Evolutionary conservation across 2,888 invertebrate genomes (phyloP).

Genomic region (Tachina fera): DNA sequence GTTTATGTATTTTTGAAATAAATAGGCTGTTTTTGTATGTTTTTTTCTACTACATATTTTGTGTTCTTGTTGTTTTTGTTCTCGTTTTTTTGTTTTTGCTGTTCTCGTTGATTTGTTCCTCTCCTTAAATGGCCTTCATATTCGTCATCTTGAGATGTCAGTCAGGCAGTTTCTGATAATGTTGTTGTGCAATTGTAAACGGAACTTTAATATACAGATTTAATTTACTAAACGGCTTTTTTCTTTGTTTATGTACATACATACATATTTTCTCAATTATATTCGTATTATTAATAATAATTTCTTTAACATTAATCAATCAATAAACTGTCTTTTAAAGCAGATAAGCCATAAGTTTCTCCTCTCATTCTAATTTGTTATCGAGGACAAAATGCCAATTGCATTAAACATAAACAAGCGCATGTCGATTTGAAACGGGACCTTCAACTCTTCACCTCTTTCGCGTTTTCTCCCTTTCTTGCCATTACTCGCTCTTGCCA

Average conservation of each 20-base stretch:
- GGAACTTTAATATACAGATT: constrained; percentile 42
- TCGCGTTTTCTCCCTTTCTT: background rate
- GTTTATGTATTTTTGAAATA: constrained; percentile 32
- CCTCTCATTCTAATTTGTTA: constrained; percentile 20
- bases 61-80: constrained; percentile 3
- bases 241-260: background rate
- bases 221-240: constrained; percentile 29
- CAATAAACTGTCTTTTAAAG: constrained; percentile 2
- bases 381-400: constrained; percentile 43
- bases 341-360: background rate
- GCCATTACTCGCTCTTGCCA: background rate
- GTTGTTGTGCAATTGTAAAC: constrained; percentile 17
- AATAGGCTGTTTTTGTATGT: constrained; percentile 6
- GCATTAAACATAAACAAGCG: background rate
- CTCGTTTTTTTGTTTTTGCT: background rate
- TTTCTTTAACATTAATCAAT: constrained; percentile 33
- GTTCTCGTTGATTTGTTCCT: background rate
- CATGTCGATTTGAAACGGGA: background rate
- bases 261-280: background rate
- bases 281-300: background rate
- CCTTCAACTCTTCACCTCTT: constrained; percentile 19
- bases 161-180: constrained; percentile 35
- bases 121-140: constrained; percentile 54
- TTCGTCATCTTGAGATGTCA: constrained; percentile 48
- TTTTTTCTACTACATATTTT: background rate